Evolutionary conservation across 37 sponge, comb jelly and placozoan species (phyloP).

Genomic region (Spongilla lacustris): DNA sequence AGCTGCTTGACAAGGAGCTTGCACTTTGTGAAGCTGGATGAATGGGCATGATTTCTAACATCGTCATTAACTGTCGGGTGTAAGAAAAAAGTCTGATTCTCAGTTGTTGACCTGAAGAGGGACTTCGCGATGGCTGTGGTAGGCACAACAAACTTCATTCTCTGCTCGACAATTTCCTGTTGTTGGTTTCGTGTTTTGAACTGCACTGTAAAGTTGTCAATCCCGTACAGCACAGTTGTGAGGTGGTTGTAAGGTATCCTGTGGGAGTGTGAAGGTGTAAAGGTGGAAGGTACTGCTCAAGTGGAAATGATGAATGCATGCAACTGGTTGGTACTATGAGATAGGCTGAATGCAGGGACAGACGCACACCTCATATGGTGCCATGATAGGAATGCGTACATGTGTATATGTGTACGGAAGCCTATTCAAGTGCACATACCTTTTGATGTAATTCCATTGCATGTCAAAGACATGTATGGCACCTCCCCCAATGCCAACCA

Average conservation of each 20-base stretch:
- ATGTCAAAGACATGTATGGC: slow-evolving; percentile 23
- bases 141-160: not conserved
- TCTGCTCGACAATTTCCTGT: slow-evolving; percentile 15
- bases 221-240: slow-evolving; percentile 56
- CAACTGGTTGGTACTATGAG: not conserved
- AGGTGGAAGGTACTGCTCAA: too few relatives aligned
- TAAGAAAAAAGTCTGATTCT: slow-evolving; percentile 77
- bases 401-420: not conserved
- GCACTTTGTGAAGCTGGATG: not conserved
- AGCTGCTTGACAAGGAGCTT: not conserved
- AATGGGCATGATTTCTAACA: slow-evolving; percentile 55
- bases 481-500: slow-evolving; percentile 44
- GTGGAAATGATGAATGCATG: not conserved
- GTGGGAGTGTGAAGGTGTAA: not conserved
- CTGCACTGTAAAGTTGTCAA: slow-evolving; percentile 46
- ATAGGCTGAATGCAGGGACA: not conserved
- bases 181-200: slow-evolving; percentile 31
- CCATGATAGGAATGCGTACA: not conserved
- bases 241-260: slow-evolving; percentile 64
- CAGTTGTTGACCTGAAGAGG: slow-evolving; percentile 69
- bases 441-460: slow-evolving; percentile 9
- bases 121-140: slow-evolving; percentile 44
- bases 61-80: slow-evolving; percentile 53
- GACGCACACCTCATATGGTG: not conserved
- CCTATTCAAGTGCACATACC: not conserved